Evolutionary conservation across 2,113 vertebrate species (phyloP).

Genomic region (Onychorhynchus coronatus): DNA sequence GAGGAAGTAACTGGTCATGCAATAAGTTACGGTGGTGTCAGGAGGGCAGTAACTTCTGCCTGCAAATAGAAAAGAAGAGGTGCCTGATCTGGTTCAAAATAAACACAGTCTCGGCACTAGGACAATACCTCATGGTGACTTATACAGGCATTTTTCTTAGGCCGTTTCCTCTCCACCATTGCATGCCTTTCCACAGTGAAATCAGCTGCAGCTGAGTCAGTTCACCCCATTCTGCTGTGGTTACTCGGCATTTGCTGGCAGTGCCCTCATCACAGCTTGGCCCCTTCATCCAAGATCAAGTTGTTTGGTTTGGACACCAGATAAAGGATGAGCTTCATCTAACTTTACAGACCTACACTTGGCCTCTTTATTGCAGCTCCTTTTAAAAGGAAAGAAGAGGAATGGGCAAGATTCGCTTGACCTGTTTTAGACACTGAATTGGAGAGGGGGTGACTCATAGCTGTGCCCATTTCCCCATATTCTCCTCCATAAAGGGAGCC

Average conservation of each 20-base stretch:
- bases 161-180: neutral
- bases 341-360: neutral
- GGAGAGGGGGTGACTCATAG: neutral
- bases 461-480: neutral
- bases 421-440: neutral
- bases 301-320: neutral
- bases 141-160: neutral
- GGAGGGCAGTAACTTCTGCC: neutral
- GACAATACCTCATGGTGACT: neutral
- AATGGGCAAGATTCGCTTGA: neutral
- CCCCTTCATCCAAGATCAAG: neutral
- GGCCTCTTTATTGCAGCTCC: neutral
- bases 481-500: neutral
- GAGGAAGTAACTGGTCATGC: neutral
- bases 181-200: neutral
- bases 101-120: neutral
- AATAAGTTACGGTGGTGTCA: neutral
- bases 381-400: neutral
- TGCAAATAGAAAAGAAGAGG: neutral
- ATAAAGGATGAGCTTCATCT: neutral
- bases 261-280: neutral
- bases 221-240: neutral
- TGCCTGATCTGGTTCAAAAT: conserved; percentile 1
- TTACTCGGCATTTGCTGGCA: neutral
- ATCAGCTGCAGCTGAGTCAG: neutral